A percentile compares a stretch with the other conserved stretches of the same genome.
These are phyloP conservation scores for Acanthosepion lycidas DNA, from an alignment of 2,888 invertebrate species.

Conservation along the genomic window DNA sequence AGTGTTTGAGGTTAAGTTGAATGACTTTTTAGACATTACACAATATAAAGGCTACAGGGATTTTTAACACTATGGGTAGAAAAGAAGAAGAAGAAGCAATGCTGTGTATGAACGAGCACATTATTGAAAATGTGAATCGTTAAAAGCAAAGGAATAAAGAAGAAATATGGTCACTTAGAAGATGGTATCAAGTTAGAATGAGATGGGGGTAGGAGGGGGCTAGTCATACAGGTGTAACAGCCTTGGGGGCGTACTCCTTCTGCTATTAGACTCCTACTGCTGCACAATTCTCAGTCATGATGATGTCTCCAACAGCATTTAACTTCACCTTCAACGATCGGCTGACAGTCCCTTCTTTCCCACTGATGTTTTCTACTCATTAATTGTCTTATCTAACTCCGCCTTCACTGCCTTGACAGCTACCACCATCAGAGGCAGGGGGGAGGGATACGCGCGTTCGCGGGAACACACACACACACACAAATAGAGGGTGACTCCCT, in stretches of 20 bases:
- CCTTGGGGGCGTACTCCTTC: background rate
- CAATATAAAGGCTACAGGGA: background rate
- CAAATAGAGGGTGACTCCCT: background rate
- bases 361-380: constrained; percentile 18
- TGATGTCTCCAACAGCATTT: background rate
- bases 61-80: background rate
- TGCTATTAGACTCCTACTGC: constrained; percentile 33
- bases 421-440: background rate
- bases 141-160: background rate
- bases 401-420: background rate
- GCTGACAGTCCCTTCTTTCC: background rate
- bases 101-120: background rate
- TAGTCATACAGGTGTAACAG: constrained; percentile 33
- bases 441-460: background rate
- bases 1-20: background rate
- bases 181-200: background rate
- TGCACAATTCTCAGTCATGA: constrained; percentile 12
- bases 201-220: background rate
- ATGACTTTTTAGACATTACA: background rate
- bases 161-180: constrained; percentile 33
- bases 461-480: background rate
- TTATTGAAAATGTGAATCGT: constrained; percentile 21
- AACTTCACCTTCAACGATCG: constrained; percentile 22
- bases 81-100: background rate
- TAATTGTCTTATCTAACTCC: constrained; percentile 33